Evolutionary conservation across 2,888 invertebrate genomes (phyloP).

Genomic region (Agonopterix arenella): DNA sequence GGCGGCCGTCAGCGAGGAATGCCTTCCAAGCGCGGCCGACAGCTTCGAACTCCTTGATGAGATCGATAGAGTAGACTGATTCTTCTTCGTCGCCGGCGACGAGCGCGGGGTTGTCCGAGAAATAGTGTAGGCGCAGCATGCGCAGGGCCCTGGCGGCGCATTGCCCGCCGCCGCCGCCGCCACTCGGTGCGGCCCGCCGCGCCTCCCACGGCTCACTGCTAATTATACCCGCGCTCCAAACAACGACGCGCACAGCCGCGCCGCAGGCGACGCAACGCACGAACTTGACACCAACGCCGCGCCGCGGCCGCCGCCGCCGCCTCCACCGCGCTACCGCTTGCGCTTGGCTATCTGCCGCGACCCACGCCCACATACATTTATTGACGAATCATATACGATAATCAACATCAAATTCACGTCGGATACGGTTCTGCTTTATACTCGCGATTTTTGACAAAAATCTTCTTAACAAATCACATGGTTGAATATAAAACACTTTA

Average conservation of each 20-base stretch:
- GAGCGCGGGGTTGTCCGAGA: conserved; percentile 87
- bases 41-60: conserved; percentile 92
- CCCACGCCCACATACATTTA: too few relatives aligned
- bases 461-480: too few relatives aligned
- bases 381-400: too few relatives aligned
- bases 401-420: too few relatives aligned
- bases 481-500: too few relatives aligned
- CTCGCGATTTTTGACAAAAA: too few relatives aligned
- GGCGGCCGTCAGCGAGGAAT: conserved; percentile 83
- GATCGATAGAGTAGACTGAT: conserved; percentile 86
- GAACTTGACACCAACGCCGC: conserved; percentile 40
- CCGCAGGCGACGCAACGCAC: conserved; percentile 24
- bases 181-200: conserved; percentile 68
- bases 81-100: conserved; percentile 77
- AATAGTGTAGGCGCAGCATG: conserved; percentile 91
- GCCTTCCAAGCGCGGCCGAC: conserved; percentile 87
- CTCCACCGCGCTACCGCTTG: background rate
- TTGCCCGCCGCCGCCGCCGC: conserved; percentile 37
- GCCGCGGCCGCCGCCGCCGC: conserved; percentile 10
- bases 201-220: conserved; percentile 73
- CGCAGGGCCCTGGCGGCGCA: conserved; percentile 69
- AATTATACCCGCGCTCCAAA: conserved; percentile 50
- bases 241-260: conserved; percentile 2
- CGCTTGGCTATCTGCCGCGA: too few relatives aligned
- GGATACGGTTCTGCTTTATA: too few relatives aligned